Conservation (phyloP, 2,888 invertebrate species). For the Melanotus villosus region DNA sequence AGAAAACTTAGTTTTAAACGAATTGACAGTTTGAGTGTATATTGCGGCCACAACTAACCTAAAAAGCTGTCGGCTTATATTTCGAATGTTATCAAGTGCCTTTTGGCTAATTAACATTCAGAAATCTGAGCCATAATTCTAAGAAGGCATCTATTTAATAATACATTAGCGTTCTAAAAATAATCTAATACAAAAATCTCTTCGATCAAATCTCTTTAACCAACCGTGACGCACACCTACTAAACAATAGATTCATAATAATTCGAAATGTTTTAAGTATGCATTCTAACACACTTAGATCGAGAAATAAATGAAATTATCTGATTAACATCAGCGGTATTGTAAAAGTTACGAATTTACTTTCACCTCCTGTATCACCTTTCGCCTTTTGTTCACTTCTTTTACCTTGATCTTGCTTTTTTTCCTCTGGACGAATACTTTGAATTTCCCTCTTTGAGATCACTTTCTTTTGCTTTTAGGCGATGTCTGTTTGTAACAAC, state of each 20-base stretch:
- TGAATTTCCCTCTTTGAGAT: not conserved
- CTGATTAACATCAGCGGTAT: constrained; percentile 4
- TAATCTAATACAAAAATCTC: not conserved
- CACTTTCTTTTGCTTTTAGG: too few species aligned
- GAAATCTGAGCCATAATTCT: too few species aligned
- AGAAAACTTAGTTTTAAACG: too few species aligned
- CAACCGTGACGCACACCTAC: constrained; percentile 9
- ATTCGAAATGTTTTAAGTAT: not conserved
- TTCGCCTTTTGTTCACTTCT: constrained; percentile 10
- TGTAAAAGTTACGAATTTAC: constrained; percentile 5
- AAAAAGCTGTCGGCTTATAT: too few species aligned
- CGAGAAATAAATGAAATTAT: constrained; percentile 13
- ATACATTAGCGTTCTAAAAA: not conserved
- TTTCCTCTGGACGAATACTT: too few species aligned
- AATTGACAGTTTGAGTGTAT: too few species aligned
- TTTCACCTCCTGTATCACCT: constrained; percentile 16
- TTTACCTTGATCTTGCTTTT: not conserved
- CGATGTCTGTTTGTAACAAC: too few species aligned
- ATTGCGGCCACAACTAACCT: too few species aligned
- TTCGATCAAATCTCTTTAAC: not conserved
- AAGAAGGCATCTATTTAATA: not conserved
- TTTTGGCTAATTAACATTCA: too few species aligned
- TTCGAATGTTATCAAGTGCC: too few species aligned
- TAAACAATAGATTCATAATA: constrained; percentile 10
- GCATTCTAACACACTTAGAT: not conserved